phyloP scores from a whole-genome alignment of 1,140 invertebrate species.

The Drosophila saltans region DNA sequence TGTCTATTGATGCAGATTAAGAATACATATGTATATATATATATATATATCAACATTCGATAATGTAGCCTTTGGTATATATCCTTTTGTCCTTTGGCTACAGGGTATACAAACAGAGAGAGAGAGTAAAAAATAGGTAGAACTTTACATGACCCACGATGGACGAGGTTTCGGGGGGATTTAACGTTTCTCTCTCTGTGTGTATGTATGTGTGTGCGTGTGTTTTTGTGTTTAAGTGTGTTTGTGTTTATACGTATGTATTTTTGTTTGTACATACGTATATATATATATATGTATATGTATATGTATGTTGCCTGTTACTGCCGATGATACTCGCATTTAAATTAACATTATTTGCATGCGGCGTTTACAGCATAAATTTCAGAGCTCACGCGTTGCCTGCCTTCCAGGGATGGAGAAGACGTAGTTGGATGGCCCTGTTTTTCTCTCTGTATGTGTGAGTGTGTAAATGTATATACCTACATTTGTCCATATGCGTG shows the following conservation, averaged over 20 bases:
- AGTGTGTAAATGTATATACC: background rate
- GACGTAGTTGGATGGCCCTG: background rate
- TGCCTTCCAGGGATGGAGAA: background rate
- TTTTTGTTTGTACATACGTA: background rate
- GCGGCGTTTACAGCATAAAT: constrained; percentile 77
- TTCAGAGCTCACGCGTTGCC: constrained; percentile 44
- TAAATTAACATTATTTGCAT: constrained; percentile 81
- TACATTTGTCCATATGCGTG: background rate
- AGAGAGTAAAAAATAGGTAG: background rate
- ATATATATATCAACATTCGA: background rate
- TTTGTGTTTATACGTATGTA: background rate
- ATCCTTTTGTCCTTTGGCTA: background rate
- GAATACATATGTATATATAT: background rate
- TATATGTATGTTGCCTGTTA: constrained; percentile 43
- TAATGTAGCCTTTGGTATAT: background rate
- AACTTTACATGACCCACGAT: constrained; percentile 19
- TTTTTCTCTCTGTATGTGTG: background rate
- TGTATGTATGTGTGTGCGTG: background rate
- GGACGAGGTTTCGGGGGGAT: constrained; percentile 32
- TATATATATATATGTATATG: constrained; percentile 21
- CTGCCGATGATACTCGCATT: constrained; percentile 76
- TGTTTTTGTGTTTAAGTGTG: constrained; percentile 31
- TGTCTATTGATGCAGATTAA: background rate
- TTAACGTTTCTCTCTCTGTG: constrained; percentile 10
- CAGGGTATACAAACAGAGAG: background rate